Evolutionary conservation across 2,113 vertebrate species (phyloP), one percentile per base, ranked within the genome.

Genomic region (Lepidothrix coronata): DNA sequence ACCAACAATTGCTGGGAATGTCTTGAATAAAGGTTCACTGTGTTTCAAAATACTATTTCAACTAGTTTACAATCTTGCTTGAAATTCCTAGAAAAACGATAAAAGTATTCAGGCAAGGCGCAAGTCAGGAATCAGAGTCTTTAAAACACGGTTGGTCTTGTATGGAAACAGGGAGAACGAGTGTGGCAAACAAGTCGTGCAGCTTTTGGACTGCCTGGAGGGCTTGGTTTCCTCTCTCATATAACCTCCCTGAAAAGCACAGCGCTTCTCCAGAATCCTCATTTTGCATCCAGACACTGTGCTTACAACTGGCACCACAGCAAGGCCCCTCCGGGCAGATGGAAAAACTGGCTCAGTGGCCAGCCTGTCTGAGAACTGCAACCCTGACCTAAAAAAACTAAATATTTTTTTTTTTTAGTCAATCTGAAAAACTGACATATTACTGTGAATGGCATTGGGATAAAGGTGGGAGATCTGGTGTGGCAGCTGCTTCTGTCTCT

Each of bases 291-390:
- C 95, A 70, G 74, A 46, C 44, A 0, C 65, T 8, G 43, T 51
- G 78, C 95, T 92, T 96, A 80, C 85, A 95, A 93, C 80, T 96
- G 93, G 92, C 93, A 94, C 75, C 68, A 90, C 78, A 92, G 93
- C 82, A 93, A 92, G 92, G 76, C 49, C 49, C 44, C 49, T 72
- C 57, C 1, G 18, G 72, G 54, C 82, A 88, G 72, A 70, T 24
- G 48, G 78, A 62, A 55, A 76, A 85, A 43, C 10, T 8, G 57
- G 11, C 68, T 81, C 59, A 58, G 41, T 3, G 16, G 12, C 46
- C 61, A 85, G 71, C 8, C 49, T 57, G 73, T 16, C 65, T 85
- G 68, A 59, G 30, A 91, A 39, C 6, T 52, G 66, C 62, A 43
- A 20, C 14, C 11, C 30, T 73, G 71, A 28, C 58, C 49, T 54